A percentile compares a stretch with the other conserved stretches of the same genome.
Evolutionary conservation across 2,113 vertebrate species (phyloP).

Genomic region (Myrmecophaga tridactyla): DNA sequence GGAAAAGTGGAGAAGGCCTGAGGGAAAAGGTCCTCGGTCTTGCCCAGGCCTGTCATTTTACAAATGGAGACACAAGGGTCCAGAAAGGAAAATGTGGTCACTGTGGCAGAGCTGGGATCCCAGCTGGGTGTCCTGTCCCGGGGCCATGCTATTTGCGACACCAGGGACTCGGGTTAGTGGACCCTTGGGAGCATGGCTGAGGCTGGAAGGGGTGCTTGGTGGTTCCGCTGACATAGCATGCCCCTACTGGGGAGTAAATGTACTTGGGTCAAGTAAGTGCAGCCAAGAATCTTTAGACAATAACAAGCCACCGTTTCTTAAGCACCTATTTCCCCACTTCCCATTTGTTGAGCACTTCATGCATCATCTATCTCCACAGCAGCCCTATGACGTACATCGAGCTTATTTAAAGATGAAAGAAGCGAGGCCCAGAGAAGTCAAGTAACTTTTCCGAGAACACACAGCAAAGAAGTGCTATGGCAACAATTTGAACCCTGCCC

Average conservation of each 20-base stretch:
- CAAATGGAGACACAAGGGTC: fast-evolving
- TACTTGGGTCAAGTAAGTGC: background rate
- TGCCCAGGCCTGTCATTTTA: background rate
- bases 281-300: background rate
- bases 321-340: background rate
- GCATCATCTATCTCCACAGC: background rate
- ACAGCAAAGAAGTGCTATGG: background rate
- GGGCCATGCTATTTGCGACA: fast-evolving
- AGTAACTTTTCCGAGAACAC: background rate
- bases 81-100: background rate
- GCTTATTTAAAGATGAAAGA: background rate
- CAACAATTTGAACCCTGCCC: background rate
- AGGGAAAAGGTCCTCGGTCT: background rate
- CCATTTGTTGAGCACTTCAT: background rate
- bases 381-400: background rate
- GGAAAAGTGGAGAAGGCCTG: background rate
- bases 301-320: background rate
- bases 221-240: fast-evolving
- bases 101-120: background rate
- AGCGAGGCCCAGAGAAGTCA: background rate
- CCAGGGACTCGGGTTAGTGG: fast-evolving
- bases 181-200: background rate
- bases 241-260: background rate
- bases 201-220: background rate
- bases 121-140: background rate